phyloP scores from a whole-genome alignment of 2,113 vertebrate genomes.

The Oplegnathus fasciatus region DNA sequence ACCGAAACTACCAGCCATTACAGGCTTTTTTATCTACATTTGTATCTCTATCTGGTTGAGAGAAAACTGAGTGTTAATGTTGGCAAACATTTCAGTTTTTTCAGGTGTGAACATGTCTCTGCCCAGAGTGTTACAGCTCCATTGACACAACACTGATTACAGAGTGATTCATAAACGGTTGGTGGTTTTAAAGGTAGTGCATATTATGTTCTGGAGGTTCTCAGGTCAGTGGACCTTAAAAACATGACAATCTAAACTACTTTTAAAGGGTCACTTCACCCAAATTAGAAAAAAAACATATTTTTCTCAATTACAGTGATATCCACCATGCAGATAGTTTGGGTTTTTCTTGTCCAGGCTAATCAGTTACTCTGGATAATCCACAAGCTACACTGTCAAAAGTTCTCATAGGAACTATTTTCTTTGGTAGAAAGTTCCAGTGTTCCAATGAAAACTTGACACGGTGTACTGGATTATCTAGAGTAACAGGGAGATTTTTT shows the following conservation, averaged over 20 bases:
- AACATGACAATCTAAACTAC: not conserved
- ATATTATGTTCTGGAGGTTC: not conserved
- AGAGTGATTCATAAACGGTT: not conserved
- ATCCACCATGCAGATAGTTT: not conserved
- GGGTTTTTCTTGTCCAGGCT: too few relatives aligned
- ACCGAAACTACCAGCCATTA: not conserved
- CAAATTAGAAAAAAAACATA: not conserved
- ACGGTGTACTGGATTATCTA: not conserved
- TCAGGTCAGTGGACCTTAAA: not conserved
- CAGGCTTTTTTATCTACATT: too few relatives aligned
- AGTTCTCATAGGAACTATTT: not conserved
- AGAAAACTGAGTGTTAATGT: not conserved
- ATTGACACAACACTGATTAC: not conserved
- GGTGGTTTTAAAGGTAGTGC: not conserved
- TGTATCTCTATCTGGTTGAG: not conserved
- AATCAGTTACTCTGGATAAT: slow-evolving; percentile 3
- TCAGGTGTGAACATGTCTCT: too few relatives aligned
- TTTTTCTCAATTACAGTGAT: too few relatives aligned
- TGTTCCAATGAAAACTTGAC: not conserved
- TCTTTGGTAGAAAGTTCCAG: not conserved
- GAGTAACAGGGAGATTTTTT: not conserved
- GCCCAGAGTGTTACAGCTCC: not conserved
- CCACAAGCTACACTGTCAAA: not conserved
- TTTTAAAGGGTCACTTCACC: not conserved
- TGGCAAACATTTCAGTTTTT: not conserved